Evolutionary conservation across 2,888 invertebrate genomes (phyloP).

Genomic region (Icerya purchasi): DNA sequence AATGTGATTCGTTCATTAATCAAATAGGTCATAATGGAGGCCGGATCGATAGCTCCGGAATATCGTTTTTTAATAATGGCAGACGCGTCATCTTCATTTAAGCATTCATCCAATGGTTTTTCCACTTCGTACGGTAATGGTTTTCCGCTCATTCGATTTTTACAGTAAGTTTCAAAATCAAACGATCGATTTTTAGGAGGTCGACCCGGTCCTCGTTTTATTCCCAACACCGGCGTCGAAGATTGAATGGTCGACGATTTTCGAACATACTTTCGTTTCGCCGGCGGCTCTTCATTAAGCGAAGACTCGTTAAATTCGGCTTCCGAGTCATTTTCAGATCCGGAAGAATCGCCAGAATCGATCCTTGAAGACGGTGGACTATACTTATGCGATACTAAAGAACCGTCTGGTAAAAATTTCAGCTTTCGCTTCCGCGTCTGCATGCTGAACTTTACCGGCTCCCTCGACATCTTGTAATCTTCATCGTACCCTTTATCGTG

Average conservation of each 20-base stretch:
- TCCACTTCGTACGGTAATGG: not conserved
- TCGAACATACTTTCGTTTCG: not conserved
- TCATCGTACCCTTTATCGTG: not conserved
- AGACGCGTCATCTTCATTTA: not conserved
- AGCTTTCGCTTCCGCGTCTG: constrained; percentile 11
- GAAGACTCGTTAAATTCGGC: not conserved
- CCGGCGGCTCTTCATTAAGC: not conserved
- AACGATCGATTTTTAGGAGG: too few species aligned
- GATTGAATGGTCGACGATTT: too few species aligned
- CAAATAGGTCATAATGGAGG: not conserved
- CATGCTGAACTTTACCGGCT: constrained; percentile 4
- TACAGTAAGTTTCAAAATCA: too few species aligned
- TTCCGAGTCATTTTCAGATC: not conserved
- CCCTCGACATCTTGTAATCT: too few species aligned
- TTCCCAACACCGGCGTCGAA: too few species aligned
- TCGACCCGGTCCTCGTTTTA: not conserved
- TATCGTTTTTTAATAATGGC: not conserved
- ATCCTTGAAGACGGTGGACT: not conserved
- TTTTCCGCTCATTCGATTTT: too few species aligned
- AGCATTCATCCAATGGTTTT: not conserved
- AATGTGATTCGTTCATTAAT: not conserved
- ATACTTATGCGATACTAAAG: not conserved
- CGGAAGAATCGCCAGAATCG: not conserved
- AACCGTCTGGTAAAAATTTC: constrained; percentile 12
- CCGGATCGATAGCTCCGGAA: not conserved